Evolutionary conservation across 2,888 invertebrate genomes (phyloP), one percentile per base, ranked within the genome.

Genomic region (Idaea biselata): DNA sequence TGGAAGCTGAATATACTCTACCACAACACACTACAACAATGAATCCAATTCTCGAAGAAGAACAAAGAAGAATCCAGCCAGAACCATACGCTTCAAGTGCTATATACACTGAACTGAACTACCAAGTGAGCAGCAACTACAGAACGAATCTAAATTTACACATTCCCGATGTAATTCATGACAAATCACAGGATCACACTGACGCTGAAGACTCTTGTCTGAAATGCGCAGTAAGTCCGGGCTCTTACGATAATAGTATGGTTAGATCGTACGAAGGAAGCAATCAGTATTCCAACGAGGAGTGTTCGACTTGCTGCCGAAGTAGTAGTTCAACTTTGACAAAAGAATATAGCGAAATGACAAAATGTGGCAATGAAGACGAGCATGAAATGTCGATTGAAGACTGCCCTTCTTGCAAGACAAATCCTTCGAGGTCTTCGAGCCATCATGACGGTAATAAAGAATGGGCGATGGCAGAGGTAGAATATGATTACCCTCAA

Each of bases 11-110:
- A 72, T 92, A 92, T 62, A 91, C 88, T 75, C 85, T 92, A 70
- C 91, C 91, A 55, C 91, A 92, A 76, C 89, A 91, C 63, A 82
- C 83, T 5, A 84, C 80, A 71, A 78, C 78, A 54, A 80, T 89
- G 74, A 88, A 82, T 68, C 83, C 86, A 55, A 86, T 87, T 70
- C 80, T 82, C 31, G 87, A 86, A 69, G 91, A 90, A 71, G 82
- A 86, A 66, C 84, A 82, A 68, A 76, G 85, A 67, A 81, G 87
- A 67, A 76, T 80, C 8, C 87, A 95, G 2, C 94, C 95, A 0
- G 95, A 95, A 65, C 95, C 96, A 1, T 96, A 96, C 73, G 96
- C 96, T 5, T 96, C 96, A 0, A 96, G 96, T 63, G 96, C 96
- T 61, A 92, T 92, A 76, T 92, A 92, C 66, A 91, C 91, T n/a